A percentile compares a stretch with the other conserved stretches of the same genome.
Evolutionary conservation across 2,888 invertebrate species (phyloP).

Genomic region (Plusia festucae): DNA sequence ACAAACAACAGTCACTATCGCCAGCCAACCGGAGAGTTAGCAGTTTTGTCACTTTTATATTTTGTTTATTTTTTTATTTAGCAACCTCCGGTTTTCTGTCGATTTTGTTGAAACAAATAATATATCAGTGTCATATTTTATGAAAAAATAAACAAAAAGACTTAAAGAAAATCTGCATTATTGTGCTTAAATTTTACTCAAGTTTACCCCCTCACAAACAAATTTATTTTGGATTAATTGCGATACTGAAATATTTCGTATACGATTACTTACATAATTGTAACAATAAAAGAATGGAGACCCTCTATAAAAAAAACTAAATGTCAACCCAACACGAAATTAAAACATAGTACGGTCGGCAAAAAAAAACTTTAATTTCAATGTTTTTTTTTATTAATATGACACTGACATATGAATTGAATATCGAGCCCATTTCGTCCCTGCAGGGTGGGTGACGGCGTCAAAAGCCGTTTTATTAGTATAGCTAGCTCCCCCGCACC

Average conservation of each 20-base stretch:
- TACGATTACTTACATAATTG: too few species aligned
- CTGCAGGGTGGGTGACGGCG: conserved; percentile 57
- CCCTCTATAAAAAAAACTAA: too few species aligned
- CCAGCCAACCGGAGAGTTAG: conserved; percentile 48
- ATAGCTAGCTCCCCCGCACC: conserved; percentile 67
- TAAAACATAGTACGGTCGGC: neutral
- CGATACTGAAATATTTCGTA: too few species aligned
- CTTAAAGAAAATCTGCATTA: too few species aligned
- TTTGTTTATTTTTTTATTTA: conserved; percentile 49
- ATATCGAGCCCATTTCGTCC: conserved; percentile 45
- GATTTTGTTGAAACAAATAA: conserved; percentile 30
- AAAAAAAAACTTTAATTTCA: neutral
- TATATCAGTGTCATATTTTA: conserved; percentile 36
- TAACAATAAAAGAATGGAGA: too few species aligned
- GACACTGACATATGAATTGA: conserved; percentile 41
- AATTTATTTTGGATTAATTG: too few species aligned
- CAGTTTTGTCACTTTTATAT: conserved; percentile 54
- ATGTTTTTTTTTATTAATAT: neutral
- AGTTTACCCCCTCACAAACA: too few species aligned
- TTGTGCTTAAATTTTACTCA: too few species aligned
- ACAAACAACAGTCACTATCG: conserved; percentile 59
- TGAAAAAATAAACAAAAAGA: neutral
- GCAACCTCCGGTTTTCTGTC: conserved; percentile 46
- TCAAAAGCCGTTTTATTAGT: conserved; percentile 60
- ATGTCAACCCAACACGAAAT: neutral